phyloP scores from a whole-genome alignment of 2,113 vertebrate species.

The Microtus montanus region DNA sequence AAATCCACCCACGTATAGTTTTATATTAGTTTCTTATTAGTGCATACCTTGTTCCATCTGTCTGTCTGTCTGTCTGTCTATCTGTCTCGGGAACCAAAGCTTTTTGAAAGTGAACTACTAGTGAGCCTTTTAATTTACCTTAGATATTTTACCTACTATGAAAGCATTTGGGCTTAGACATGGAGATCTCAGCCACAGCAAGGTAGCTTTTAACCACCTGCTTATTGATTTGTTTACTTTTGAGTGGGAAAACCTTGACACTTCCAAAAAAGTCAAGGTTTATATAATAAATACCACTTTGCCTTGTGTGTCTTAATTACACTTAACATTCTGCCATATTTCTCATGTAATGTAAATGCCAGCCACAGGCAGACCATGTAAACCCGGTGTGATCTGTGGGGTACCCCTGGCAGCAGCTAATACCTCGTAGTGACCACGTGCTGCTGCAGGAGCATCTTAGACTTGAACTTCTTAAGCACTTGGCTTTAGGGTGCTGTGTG shows the following conservation, averaged over 20 bases:
- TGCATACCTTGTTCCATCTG: not conserved
- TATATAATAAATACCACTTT: not conserved
- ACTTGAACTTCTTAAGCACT: not conserved
- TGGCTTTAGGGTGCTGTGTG: not conserved
- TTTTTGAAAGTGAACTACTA: slow-evolving; percentile 34
- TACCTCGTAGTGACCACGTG: not conserved
- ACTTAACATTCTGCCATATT: not conserved
- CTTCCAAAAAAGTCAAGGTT: not conserved
- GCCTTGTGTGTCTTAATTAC: not conserved
- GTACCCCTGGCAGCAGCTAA: not conserved
- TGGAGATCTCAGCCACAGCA: not conserved
- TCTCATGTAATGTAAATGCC: slow-evolving; percentile 3
- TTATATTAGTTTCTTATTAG: slow-evolving; percentile 29
- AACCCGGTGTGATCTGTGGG: not conserved
- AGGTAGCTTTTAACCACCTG: not conserved
- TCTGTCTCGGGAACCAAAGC: not conserved
- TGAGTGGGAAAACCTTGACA: slow-evolving; percentile 13
- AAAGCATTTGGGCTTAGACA: slow-evolving; percentile 31
- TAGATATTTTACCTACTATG: not conserved
- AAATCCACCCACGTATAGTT: not conserved
- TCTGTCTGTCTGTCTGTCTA: accelerated
- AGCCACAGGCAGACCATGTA: not conserved
- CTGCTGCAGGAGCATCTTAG: not conserved
- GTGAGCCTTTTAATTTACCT: not conserved
- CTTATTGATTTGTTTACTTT: slow-evolving; percentile 11